Evolutionary conservation across 2,888 invertebrate species (phyloP).

Genomic region (Stenolophus ochropezus): DNA sequence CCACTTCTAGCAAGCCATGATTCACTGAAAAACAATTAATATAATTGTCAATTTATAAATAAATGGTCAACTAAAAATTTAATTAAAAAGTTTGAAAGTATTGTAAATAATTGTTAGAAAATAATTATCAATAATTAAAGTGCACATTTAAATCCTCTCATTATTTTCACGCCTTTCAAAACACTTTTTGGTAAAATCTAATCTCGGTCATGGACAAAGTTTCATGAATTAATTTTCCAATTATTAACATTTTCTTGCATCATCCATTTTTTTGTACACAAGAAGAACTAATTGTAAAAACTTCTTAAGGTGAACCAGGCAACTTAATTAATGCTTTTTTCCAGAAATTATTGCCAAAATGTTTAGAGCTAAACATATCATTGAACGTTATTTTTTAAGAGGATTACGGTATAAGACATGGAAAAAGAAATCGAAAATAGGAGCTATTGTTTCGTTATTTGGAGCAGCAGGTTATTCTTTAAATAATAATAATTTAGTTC

Average conservation of each 20-base stretch:
- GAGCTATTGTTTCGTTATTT: constrained; percentile 22
- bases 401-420: constrained; percentile 5
- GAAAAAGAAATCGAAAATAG: constrained; percentile 31
- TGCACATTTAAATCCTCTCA: background rate
- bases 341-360: background rate
- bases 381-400: constrained; percentile 28
- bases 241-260: background rate
- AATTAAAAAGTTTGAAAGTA: too few species aligned
- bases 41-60: too few species aligned
- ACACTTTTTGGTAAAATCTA: background rate
- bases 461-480: constrained; percentile 38
- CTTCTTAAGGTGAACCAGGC: background rate
- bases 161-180: background rate
- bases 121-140: background rate
- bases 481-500: background rate
- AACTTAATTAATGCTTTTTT: background rate
- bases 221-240: background rate
- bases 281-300: background rate
- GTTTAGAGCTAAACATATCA: constrained; percentile 15
- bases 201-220: background rate
- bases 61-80: too few species aligned
- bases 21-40: too few species aligned
- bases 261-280: background rate
- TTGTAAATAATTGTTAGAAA: background rate
- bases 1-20: too few species aligned